Percentiles rank a stretch among this genome's conserved stretches.
These are phyloP conservation scores for Entelurus aequoreus DNA, from an alignment of 2,113 vertebrate genomes.

Conservation along the genomic window DNA sequence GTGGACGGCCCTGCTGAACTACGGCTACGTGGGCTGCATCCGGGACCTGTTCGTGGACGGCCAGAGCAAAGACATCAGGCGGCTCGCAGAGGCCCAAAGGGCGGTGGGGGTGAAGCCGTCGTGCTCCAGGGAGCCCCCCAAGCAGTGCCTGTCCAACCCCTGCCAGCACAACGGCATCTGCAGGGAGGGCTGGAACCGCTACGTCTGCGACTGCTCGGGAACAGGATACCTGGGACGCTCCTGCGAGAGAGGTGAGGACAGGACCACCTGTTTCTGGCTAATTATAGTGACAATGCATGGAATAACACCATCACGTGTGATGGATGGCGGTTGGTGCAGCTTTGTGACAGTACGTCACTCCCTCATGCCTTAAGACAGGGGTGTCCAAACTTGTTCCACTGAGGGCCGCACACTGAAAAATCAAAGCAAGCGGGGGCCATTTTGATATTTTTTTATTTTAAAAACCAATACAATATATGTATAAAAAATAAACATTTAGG, in stretches of 20 bases:
- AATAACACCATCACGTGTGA: too few relatives aligned
- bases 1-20: constrained; percentile 97
- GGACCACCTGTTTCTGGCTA: neutral
- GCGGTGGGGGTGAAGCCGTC: constrained; percentile 96
- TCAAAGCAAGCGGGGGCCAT: too few relatives aligned
- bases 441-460: too few relatives aligned
- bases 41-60: constrained; percentile 97
- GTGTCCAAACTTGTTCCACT: too few relatives aligned
- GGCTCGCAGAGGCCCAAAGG: constrained; percentile 91
- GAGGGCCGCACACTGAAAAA: too few relatives aligned
- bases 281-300: neutral
- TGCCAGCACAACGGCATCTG: constrained; percentile 96
- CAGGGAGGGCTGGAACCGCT: constrained; percentile 98
- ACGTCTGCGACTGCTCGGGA: constrained; percentile 96
- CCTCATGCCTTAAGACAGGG: too few relatives aligned
- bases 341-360: too few relatives aligned
- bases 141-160: constrained; percentile 96
- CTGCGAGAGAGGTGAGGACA: constrained; percentile 86
- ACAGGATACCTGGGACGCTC: constrained; percentile 94
- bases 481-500: too few relatives aligned
- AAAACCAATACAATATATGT: too few relatives aligned
- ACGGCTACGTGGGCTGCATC: constrained; percentile 96
- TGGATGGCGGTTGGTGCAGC: too few relatives aligned
- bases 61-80: constrained; percentile 96
- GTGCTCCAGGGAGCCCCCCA: constrained; percentile 90